Evolutionary conservation across 2,113 vertebrate species (phyloP), one percentile per base, ranked within the genome.

Genomic region (Prunella fulvescens): DNA sequence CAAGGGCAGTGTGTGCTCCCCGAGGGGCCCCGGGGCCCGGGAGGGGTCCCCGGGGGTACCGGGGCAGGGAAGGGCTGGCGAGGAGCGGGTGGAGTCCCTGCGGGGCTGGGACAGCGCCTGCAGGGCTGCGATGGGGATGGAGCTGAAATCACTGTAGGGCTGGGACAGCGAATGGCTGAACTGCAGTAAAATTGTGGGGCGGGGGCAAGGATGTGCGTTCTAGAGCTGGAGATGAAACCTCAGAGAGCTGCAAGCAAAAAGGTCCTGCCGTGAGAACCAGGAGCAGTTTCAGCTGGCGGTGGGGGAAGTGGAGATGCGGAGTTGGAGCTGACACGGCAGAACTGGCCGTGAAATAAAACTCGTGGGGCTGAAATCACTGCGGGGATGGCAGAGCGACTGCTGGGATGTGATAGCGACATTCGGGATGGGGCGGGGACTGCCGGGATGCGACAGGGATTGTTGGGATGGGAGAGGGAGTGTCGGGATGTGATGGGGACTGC

Each of bases 401-500:
- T 10, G 54, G 33, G 54, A 22, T 47, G 42, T 3, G 56, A 26
- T 2, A 25, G 44, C 0, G 4, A 23, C 15, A 7, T 11, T 8
- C 6, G 9, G 45, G 35, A 11, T 19, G 15, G 6, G 6, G 5
- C 29, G 13, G 33, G 0, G 6, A 37, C 53, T 16, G 13, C 48
- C 3, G 9, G 65, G 42, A 12, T 66, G 62, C 7, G 42, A 45
- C 12, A 10, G 22, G 10, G 7, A 31, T 9, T 31, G 6, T 70
- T 0, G 12, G 33, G 65, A 19, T 37, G 67, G 3, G 1, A 39
- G 23, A 17, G 48, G 35, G 35, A 13, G 5, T 22, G 12, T n/a
- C 0, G 14, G 47, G 20, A 12, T 51, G 25, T 1, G 0, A 39
- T 24, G 2, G 48, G 14, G 20, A 31, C 1, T 53, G 6, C 40